Conservation (phyloP, 2,113 vertebrate species). For the Urocitellus parryii region DNA sequence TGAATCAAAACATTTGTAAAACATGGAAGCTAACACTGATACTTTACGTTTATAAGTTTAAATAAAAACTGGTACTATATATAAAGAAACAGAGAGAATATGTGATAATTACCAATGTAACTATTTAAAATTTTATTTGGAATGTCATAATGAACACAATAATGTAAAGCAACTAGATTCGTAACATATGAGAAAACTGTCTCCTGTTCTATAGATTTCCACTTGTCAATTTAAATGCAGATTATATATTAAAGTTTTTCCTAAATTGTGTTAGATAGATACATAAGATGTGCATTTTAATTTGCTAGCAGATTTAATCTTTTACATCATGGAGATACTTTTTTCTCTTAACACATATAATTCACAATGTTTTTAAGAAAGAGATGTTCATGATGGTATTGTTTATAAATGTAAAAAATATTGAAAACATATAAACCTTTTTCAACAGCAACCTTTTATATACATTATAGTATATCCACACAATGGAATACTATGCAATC, state of each 20-base stretch:
- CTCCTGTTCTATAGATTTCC: constrained; percentile 21
- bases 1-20: constrained; percentile 19
- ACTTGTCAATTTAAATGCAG: constrained; percentile 35
- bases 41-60: not conserved
- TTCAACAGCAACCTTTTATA: constrained; percentile 25
- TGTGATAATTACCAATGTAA: not conserved
- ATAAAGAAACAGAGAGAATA: not conserved
- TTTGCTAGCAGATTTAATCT: constrained; percentile 57
- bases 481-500: constrained; percentile 52
- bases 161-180: not conserved
- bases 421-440: not conserved
- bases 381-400: not conserved
- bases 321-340: constrained; percentile 46
- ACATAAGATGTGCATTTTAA: constrained; percentile 52
- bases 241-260: not conserved
- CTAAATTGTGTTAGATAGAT: constrained; percentile 26
- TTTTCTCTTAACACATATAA: not conserved
- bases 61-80: not conserved
- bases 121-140: constrained; percentile 23
- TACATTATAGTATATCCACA: constrained; percentile 15
- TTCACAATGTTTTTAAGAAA: constrained; percentile 57
- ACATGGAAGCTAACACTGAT: not conserved
- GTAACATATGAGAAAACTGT: constrained; percentile 52
- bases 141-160: constrained; percentile 20
- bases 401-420: constrained; percentile 36